A percentile compares a stretch with the other conserved stretches of the same genome.
phyloP scores from a whole-genome alignment of 2,888 invertebrate genomes.

The Frankliniella intonsa region DNA sequence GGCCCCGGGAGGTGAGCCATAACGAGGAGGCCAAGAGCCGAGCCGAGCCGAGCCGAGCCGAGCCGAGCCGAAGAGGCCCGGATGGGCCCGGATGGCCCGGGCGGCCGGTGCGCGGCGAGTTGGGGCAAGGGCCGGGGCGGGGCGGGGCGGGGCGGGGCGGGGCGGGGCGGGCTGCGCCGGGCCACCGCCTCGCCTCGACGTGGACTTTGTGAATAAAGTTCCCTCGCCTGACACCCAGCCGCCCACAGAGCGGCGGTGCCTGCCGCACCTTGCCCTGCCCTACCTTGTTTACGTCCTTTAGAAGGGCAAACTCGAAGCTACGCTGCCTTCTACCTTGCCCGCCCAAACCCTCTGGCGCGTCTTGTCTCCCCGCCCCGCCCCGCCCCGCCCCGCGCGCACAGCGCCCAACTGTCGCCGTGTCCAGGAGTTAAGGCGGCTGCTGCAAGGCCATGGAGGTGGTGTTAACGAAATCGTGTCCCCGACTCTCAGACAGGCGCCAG shows the following conservation, averaged over 20 bases:
- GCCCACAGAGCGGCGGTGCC: not conserved
- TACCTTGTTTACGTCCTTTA: conserved; percentile 10
- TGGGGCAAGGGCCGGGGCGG: not conserved
- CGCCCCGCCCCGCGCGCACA: not conserved
- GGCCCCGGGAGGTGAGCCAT: conserved; percentile 3
- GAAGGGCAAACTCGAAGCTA: not conserved
- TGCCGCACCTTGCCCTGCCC: not conserved
- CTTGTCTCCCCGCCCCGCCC: not conserved
- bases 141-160: not conserved
- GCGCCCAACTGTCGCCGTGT: not conserved
- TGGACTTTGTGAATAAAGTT: conserved; percentile 23
- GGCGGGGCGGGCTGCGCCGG: not conserved
- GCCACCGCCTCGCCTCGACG: not conserved
- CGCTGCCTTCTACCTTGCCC: not conserved
- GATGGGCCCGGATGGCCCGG: not conserved
- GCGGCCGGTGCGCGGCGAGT: not conserved
- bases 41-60: not conserved
- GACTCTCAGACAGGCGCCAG: too few relatives aligned
- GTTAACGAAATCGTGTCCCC: too few relatives aligned
- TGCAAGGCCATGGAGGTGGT: too few relatives aligned
- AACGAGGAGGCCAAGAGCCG: not conserved
- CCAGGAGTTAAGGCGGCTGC: too few relatives aligned
- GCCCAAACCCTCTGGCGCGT: not conserved
- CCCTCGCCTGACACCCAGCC: not conserved
- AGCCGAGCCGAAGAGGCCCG: not conserved